Percentiles rank a stretch among this genome's conserved stretches.
Evolutionary conservation across 2,888 invertebrate species (phyloP).

Genomic region (Drosophila kambysellisi): DNA sequence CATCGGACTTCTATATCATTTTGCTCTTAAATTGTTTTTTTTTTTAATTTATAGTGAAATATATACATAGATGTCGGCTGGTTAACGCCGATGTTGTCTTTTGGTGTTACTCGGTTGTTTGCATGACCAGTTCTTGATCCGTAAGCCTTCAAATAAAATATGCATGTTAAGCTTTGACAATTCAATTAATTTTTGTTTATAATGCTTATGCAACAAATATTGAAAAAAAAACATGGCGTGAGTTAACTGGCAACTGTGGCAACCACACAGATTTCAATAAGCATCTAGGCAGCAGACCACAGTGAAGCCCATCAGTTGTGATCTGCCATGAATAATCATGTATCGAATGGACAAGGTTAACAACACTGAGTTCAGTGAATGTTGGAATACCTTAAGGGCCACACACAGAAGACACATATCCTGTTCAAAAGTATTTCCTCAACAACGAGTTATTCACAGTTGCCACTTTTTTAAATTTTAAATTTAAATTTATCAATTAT

Average conservation of each 20-base stretch:
- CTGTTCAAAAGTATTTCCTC: constrained; percentile 16
- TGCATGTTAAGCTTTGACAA: constrained; percentile 61
- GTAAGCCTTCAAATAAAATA: constrained; percentile 29
- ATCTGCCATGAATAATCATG: not conserved
- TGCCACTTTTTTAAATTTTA: not conserved
- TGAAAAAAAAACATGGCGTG: not conserved
- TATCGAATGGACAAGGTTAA: constrained; percentile 37
- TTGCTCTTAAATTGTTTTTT: not conserved
- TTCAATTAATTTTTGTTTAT: constrained; percentile 64
- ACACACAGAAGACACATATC: constrained; percentile 21
- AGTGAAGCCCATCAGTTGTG: constrained; percentile 31
- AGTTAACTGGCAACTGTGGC: constrained; percentile 13
- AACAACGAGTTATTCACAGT: constrained; percentile 5
- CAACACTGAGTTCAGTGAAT: constrained; percentile 30
- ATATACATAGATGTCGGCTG: not conserved
- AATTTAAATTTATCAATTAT: not conserved
- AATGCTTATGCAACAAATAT: constrained; percentile 5
- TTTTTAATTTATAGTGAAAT: not conserved
- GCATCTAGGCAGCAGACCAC: constrained; percentile 34
- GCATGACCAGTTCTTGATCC: constrained; percentile 28
- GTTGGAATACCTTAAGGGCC: constrained; percentile 23
- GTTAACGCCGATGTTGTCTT: not conserved
- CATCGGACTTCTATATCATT: not conserved
- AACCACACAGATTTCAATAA: constrained; percentile 21
- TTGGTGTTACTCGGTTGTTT: constrained; percentile 3